phyloP scores from a whole-genome alignment of 2,113 vertebrate genomes.

The Anolis carolinensis region DNA sequence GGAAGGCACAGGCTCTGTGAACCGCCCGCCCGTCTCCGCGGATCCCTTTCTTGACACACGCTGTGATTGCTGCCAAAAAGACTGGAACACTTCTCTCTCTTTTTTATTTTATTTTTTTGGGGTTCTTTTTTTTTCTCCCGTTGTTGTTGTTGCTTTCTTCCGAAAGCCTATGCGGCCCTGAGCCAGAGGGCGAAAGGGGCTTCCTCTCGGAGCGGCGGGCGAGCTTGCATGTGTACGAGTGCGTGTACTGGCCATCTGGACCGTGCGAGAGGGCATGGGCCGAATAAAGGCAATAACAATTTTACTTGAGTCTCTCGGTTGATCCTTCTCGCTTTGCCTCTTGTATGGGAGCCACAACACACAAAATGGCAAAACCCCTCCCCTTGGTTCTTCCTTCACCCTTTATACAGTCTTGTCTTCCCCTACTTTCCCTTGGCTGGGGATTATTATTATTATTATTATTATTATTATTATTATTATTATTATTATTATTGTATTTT shows the following conservation, averaged over 20 bases:
- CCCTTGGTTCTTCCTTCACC: not conserved
- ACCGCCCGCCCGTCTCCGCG: not conserved
- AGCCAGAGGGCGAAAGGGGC: conserved; percentile 1
- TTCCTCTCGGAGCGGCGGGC: conserved; percentile 52
- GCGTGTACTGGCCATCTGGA: conserved; percentile 73
- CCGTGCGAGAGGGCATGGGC: conserved; percentile 69
- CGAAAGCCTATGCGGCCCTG: conserved; percentile 30
- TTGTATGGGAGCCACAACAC: not conserved
- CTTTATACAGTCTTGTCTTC: rapidly evolving
- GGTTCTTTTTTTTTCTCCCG: conserved; percentile 43
- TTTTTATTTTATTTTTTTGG: conserved; percentile 11
- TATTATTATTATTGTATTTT: no score
- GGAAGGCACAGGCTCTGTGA: conserved; percentile 65
- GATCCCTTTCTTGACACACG: conserved; percentile 67
- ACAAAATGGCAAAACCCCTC: not conserved
- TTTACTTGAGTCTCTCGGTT: conserved; percentile 71
- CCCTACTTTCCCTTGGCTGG: not conserved
- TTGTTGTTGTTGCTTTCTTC: conserved; percentile 39
- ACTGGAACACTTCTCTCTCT: conserved; percentile 63
- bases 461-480: no score
- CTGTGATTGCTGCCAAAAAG: conserved; percentile 77
- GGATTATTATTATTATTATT: no score
- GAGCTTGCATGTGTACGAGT: conserved; percentile 61
- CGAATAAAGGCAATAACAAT: conserved; percentile 85
- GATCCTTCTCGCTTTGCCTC: conserved; percentile 26